Conservation (phyloP, 2,888 invertebrate genomes). For the Phorcus lineatus region DNA sequence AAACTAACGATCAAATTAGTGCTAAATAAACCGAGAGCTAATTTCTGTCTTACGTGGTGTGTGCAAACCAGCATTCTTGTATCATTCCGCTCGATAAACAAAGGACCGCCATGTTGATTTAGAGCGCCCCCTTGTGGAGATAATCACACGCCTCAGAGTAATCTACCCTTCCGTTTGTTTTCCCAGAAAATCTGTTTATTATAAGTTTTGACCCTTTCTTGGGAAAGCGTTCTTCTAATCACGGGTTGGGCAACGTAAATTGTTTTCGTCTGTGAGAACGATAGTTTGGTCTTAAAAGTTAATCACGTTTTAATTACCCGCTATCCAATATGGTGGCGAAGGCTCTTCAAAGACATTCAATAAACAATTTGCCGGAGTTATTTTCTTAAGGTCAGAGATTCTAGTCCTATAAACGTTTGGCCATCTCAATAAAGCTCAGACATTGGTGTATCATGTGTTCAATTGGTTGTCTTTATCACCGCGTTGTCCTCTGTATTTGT, state of each 20-base stretch:
- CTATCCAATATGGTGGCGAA: not conserved
- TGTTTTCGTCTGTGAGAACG: constrained; percentile 14
- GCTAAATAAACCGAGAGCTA: constrained; percentile 16
- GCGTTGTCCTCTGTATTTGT: not conserved
- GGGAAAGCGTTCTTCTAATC: not conserved
- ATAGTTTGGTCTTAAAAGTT: constrained; percentile 10
- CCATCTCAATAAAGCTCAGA: not conserved
- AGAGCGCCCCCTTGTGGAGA: constrained; percentile 16
- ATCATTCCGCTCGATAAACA: constrained; percentile 12
- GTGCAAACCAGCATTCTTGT: not conserved
- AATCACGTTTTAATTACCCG: constrained; percentile 9
- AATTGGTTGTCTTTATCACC: not conserved
- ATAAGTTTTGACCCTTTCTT: constrained; percentile 18
- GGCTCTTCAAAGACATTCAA: constrained; percentile 14
- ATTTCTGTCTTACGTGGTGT: constrained; percentile 8
- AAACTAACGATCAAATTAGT: constrained; percentile 10
- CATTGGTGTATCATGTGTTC: not conserved
- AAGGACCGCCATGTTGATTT: constrained; percentile 22
- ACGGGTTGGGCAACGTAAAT: not conserved
- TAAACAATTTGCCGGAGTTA: constrained; percentile 3
- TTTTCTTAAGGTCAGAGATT: constrained; percentile 9
- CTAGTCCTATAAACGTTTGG: not conserved
- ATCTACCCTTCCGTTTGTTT: constrained; percentile 19
- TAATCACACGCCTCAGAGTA: constrained; percentile 18
- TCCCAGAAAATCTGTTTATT: constrained; percentile 24